Evolutionary conservation across 2,113 vertebrate genomes (phyloP).

Genomic region (Triplophysa siluroides): DNA sequence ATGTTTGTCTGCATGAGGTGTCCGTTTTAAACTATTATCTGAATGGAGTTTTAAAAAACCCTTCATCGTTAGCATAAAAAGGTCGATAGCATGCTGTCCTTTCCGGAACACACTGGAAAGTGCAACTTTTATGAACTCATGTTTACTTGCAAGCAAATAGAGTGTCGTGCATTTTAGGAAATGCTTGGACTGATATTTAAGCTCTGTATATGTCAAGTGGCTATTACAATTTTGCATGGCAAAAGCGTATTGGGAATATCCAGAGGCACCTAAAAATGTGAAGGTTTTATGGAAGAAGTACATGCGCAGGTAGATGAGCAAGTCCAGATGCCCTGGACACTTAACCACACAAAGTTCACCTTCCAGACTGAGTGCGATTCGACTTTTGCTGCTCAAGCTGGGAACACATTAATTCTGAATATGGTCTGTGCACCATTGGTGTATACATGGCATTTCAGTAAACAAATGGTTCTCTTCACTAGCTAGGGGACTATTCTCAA

Average conservation of each 20-base stretch:
- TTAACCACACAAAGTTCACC: no score
- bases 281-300: neutral
- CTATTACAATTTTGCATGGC: neutral
- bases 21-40: neutral
- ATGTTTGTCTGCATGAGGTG: neutral
- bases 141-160: neutral
- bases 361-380: neutral
- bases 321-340: no score
- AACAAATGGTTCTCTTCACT: neutral
- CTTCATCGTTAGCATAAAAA: neutral
- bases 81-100: neutral
- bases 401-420: neutral
- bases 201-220: neutral
- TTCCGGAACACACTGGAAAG: no score
- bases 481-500: neutral
- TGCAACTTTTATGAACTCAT: neutral
- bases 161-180: neutral
- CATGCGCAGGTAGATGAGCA: neutral
- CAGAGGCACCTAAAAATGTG: no score
- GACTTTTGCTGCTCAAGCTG: neutral
- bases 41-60: neutral
- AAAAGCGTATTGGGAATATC: neutral
- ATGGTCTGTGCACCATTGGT: neutral
- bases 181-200: neutral
- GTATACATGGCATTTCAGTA: neutral